A percentile compares a stretch with the other conserved stretches of the same genome.
These are phyloP conservation scores for Acanthurus leucopareius DNA, from an alignment of 2,797 vertebrate genomes.

Conservation along the genomic window DNA sequence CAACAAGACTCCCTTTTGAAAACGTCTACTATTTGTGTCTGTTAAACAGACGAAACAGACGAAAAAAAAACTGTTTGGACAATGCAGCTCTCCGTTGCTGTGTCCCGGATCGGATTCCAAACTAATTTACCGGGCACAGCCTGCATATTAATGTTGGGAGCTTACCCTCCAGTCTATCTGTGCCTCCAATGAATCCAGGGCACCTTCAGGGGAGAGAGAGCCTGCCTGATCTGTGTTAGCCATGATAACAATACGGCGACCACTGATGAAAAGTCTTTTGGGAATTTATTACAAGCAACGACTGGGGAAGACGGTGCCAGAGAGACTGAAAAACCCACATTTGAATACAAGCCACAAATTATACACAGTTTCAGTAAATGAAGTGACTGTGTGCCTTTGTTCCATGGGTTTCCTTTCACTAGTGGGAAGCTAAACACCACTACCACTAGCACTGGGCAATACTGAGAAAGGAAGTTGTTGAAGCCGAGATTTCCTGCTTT, in stretches of 20 bases:
- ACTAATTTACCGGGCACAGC: conserved; percentile 64
- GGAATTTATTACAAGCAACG: conserved; percentile 81
- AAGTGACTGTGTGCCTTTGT: conserved; percentile 90
- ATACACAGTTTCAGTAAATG: conserved; percentile 91
- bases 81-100: conserved; percentile 48
- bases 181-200: conserved; percentile 74
- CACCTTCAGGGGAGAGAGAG: conserved; percentile 76
- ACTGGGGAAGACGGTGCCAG: conserved; percentile 72
- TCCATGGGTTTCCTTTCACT: conserved; percentile 88
- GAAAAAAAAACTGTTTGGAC: conserved; percentile 45
- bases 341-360: conserved; percentile 92
- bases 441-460: conserved; percentile 82
- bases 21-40: conserved; percentile 30
- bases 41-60: conserved; percentile 51
- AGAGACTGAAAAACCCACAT: conserved; percentile 85
- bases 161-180: conserved; percentile 61
- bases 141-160: conserved; percentile 77
- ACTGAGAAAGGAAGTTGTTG: conserved; percentile 97
- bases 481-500: conserved; percentile 97
- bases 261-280: conserved; percentile 81
- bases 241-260: conserved; percentile 80
- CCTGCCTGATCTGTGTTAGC: conserved; percentile 71
- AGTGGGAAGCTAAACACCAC: conserved; percentile 88
- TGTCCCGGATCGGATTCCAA: conserved; percentile 67
- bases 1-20: conserved; percentile 37